These are phyloP conservation scores for Pachyramphus minor DNA, from an alignment of 2,113 vertebrate genomes.

Conservation along the genomic window DNA sequence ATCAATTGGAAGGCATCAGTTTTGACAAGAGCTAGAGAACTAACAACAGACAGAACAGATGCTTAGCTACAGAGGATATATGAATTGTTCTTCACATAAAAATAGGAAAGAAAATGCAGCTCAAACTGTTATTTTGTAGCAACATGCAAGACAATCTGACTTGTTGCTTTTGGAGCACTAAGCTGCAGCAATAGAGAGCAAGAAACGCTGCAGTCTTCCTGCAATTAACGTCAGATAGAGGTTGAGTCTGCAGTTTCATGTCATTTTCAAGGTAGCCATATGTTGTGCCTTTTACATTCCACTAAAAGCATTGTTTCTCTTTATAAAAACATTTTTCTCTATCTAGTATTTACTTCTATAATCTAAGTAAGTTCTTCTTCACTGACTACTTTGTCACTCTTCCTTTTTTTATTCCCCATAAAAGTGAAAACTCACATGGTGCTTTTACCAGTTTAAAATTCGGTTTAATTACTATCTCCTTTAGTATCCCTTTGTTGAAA, in stretches of 20 bases:
- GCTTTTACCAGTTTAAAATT: background rate
- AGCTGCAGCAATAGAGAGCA: background rate
- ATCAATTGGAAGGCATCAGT: background rate
- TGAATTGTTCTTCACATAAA: background rate
- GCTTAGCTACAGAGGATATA: background rate
- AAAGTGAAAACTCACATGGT: background rate
- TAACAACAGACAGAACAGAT: background rate
- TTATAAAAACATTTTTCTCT: background rate
- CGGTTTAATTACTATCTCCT: background rate
- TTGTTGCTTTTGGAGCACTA: background rate
- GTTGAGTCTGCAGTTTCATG: background rate
- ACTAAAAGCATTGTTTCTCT: background rate
- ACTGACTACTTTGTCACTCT: background rate
- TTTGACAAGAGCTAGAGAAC: background rate
- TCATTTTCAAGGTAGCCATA: background rate
- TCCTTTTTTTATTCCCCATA: accelerated
- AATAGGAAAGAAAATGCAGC: background rate
- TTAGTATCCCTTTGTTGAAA: background rate
- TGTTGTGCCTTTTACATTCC: background rate
- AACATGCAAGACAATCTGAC: background rate
- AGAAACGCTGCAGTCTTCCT: background rate
- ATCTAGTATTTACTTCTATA: background rate
- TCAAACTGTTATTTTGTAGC: background rate
- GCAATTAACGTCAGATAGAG: background rate
- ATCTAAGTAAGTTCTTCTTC: background rate